phyloP scores from a whole-genome alignment of 1,140 invertebrate genomes.

The Telenomus remus region DNA sequence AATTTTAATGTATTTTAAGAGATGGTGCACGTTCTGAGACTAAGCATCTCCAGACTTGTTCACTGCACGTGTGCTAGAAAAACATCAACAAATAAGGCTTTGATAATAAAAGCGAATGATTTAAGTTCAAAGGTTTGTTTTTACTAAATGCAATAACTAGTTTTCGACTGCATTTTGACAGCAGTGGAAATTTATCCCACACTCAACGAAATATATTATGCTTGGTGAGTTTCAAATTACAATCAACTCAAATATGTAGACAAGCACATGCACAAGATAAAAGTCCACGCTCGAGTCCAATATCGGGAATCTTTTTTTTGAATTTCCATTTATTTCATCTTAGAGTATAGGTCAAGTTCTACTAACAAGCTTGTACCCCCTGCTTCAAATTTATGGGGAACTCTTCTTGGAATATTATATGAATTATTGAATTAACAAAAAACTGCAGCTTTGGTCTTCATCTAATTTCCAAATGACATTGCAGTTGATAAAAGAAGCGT shows the following conservation, averaged over 20 bases:
- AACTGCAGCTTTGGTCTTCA: no score
- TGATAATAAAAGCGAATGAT: constrained; percentile 11
- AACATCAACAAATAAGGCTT: constrained; percentile 25
- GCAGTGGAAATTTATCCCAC: constrained; percentile 18
- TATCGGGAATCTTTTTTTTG: constrained; percentile 28
- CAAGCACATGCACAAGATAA: constrained; percentile 9
- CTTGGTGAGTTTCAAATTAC: constrained; percentile 2
- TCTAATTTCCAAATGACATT: no score
- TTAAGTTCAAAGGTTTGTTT: constrained; percentile 37
- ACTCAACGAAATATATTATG: constrained; percentile 7
- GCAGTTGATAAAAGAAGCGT: no score
- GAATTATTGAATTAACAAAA: constrained; percentile 17
- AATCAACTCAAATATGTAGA: no score
- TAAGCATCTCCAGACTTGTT: constrained; percentile 1
- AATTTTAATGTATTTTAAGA: no score
- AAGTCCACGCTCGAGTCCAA: constrained; percentile 10
- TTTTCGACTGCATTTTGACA: constrained; percentile 13
- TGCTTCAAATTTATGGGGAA: constrained; percentile 34
- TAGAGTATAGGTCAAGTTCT: constrained; percentile 32
- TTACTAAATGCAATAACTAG: constrained; percentile 19
- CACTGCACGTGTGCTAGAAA: constrained; percentile 2
- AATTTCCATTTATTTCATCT: constrained; percentile 19
- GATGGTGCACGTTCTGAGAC: no score
- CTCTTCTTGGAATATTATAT: constrained; percentile 37
- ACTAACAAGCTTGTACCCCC: constrained; percentile 10